Evolutionary conservation across 2,888 invertebrate genomes (phyloP).

Genomic region (Theretra japonica): DNA sequence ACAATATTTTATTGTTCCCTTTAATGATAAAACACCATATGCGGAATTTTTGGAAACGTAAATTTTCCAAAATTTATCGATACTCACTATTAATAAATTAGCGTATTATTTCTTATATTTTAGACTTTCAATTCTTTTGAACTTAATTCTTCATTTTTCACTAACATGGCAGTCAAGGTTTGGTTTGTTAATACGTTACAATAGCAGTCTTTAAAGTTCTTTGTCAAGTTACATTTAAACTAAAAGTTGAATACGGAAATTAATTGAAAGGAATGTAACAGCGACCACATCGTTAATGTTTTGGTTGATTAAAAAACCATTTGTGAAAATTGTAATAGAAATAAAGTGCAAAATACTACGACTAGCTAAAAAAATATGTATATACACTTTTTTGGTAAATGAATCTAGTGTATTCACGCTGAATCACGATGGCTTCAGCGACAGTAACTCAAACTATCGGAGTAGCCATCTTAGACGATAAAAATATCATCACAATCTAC

Average conservation of each 20-base stretch:
- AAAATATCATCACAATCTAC: neutral
- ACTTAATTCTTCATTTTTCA: neutral
- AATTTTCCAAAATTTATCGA: neutral
- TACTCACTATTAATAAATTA: neutral
- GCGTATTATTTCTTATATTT: slow-evolving; percentile 18
- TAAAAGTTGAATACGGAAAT: slow-evolving; percentile 12
- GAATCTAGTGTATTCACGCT: slow-evolving; percentile 34
- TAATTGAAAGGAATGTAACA: slow-evolving; percentile 49
- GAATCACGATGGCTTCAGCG: neutral
- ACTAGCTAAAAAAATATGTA: slow-evolving; percentile 64
- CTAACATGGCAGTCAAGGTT: slow-evolving; percentile 27
- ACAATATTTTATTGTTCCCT: neutral
- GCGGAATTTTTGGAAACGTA: neutral
- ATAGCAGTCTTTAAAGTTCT: slow-evolving; percentile 26
- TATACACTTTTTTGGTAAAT: slow-evolving; percentile 74
- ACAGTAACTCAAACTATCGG: slow-evolving; percentile 5
- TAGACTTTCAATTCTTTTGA: neutral
- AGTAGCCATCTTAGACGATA: neutral
- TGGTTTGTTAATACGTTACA: slow-evolving; percentile 26
- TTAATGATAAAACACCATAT: neutral
- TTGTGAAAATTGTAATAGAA: slow-evolving; percentile 42
- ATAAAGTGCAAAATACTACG: slow-evolving; percentile 47
- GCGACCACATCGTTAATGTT: slow-evolving; percentile 36
- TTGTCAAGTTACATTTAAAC: slow-evolving; percentile 13
- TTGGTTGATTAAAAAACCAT: slow-evolving; percentile 38